Base-by-base conservation (phyloP, 2,113 vertebrate genomes). In the Eretmodus cyanostictus region DNA sequence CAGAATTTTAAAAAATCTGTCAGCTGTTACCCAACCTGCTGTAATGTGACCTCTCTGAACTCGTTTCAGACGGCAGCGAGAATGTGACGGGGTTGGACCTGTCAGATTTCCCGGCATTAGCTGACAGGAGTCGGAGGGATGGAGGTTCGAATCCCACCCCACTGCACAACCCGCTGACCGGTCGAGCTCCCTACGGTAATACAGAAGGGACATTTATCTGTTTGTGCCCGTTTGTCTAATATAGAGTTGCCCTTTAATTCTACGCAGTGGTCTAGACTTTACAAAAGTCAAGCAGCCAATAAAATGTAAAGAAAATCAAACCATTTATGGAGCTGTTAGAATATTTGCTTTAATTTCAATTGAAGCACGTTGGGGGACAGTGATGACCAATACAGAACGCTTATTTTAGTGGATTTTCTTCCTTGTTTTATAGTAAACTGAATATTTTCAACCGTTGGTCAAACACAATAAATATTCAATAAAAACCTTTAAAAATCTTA, bases 61-160 rank as follows among this genome's bases (percentile, higher is more conserved):
- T 47, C 42, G 13, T 22, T 53, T 53, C 87, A 99, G 98, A 98
- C 95, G 99, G 99, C 96, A 99, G 99, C 92, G 98, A 99, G 97
- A 99, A 99, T 90, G 99, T 99, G 95, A 99, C 98, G 51, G 98
- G 98, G 91, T 96, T 99, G 97, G 99, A 99, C 95, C 97, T 99
- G 95, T 99, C 99, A 66, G 99, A 99, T 96, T 99, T 99, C 96
- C 99, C 99, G 84, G 99, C 98, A 88, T 95, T 99, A 95, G 99
- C 99, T 81, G 99, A 99, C 96, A 96, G 98, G 97, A 99, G 97
- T 96, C 97, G 99, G 96, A 98, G 98, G 96, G 99, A 99, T 96
- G 98, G 98, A 95, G 98, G 98, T 86, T 97, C 98, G 57, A 99
- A 99, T 91, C 98, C 98, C 94, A 98, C 98, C 91, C 98, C 98